These are phyloP conservation scores for Troides oblongomaculatus DNA, from an alignment of 2,888 invertebrate species.

Conservation along the genomic window DNA sequence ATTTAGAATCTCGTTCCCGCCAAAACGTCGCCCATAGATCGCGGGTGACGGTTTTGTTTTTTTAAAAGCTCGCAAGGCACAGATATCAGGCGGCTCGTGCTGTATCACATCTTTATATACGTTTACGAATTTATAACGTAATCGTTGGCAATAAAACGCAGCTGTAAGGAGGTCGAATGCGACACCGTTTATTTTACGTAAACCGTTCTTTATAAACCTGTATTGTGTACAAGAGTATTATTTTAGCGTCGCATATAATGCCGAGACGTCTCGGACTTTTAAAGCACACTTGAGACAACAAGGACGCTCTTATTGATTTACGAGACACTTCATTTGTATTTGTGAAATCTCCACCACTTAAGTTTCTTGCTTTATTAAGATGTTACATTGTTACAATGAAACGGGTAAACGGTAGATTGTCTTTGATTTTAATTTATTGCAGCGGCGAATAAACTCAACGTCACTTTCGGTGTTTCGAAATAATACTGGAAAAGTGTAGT, in stretches of 20 bases:
- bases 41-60: slow-evolving; percentile 18
- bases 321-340: slow-evolving; percentile 6
- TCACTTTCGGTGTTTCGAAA: too few species aligned
- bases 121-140: slow-evolving; percentile 60
- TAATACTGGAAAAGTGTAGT: too few species aligned
- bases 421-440: too few species aligned
- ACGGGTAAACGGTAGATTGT: too few species aligned
- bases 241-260: slow-evolving; percentile 22
- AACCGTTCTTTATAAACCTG: slow-evolving; percentile 46
- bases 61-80: slow-evolving; percentile 44
- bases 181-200: slow-evolving; percentile 52
- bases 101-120: slow-evolving; percentile 48
- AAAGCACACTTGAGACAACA: slow-evolving; percentile 17
- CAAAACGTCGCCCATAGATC: neutral
- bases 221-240: slow-evolving; percentile 30
- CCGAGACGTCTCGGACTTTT: slow-evolving; percentile 8
- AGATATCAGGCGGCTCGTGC: slow-evolving; percentile 56
- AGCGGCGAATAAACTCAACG: too few species aligned
- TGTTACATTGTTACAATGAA: neutral
- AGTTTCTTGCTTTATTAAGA: slow-evolving; percentile 11
- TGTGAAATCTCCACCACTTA: slow-evolving; percentile 8
- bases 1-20: neutral
- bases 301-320: slow-evolving; percentile 21
- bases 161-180: slow-evolving; percentile 65
- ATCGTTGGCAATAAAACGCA: slow-evolving; percentile 61